These are phyloP conservation scores for Epizoanthus rinbou DNA, from an alignment of 92 coral and sea anemone genomes.

Conservation along the genomic window DNA sequence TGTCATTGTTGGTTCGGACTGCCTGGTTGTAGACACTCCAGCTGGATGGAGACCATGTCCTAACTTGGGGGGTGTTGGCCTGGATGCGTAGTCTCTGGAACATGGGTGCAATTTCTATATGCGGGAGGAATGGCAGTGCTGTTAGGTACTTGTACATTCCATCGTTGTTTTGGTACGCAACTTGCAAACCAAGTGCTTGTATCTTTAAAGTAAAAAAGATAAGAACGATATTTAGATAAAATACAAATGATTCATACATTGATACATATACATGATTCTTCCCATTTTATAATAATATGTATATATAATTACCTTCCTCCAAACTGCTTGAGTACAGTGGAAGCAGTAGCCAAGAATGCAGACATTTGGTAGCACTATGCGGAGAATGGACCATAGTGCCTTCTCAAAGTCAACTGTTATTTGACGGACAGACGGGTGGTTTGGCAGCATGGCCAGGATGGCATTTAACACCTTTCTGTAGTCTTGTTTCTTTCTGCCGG, in stretches of 20 bases:
- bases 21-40: conserved; percentile 3
- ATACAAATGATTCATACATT: no score
- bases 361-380: conserved; percentile 9
- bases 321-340: conserved; percentile 26
- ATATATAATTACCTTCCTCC: conserved; percentile 38
- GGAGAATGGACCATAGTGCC: conserved; percentile 21
- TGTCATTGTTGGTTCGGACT: conserved; percentile 29
- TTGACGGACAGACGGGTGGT: no score
- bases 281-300: no score
- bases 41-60: conserved; percentile 19
- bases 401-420: conserved; percentile 11
- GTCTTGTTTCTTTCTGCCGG: no score
- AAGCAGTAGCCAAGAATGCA: not conserved
- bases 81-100: not conserved
- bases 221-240: no score
- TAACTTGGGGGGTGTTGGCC: not conserved
- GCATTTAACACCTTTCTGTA: no score
- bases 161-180: not conserved
- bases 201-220: not conserved
- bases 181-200: conserved; percentile 28
- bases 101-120: not conserved
- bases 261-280: no score
- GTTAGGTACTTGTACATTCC: not conserved
- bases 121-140: conserved; percentile 41
- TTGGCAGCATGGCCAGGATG: no score